phyloP scores from a whole-genome alignment of 2,888 invertebrate genomes.

The Entomobrya proxima region DNA sequence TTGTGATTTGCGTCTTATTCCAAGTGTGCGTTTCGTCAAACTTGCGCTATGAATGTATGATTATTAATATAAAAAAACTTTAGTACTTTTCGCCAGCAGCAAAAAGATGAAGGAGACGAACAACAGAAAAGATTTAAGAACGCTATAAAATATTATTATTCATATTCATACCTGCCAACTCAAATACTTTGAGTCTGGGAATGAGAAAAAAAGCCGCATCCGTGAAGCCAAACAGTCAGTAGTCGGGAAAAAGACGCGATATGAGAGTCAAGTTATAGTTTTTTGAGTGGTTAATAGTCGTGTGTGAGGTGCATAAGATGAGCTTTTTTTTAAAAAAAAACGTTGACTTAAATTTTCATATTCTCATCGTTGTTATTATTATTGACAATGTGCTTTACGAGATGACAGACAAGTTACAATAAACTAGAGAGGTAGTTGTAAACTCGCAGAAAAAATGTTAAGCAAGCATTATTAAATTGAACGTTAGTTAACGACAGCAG shows the following conservation, averaged over 20 bases:
- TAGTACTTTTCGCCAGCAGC: not conserved
- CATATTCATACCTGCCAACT: not conserved
- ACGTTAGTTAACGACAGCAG: constrained; percentile 29
- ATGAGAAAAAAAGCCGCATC: not conserved
- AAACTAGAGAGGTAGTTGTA: not conserved
- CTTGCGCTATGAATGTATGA: not conserved
- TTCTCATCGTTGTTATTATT: not conserved
- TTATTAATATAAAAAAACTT: not conserved
- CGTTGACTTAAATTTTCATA: not conserved
- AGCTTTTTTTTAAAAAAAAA: not conserved
- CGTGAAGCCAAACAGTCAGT: too few relatives aligned
- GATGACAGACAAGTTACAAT: not conserved
- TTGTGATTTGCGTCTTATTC: not conserved
- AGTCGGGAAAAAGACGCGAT: too few relatives aligned
- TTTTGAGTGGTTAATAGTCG: too few relatives aligned
- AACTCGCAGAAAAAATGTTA: not conserved
- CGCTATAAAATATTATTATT: not conserved
- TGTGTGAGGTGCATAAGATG: not conserved
- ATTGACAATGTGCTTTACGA: constrained; percentile 18
- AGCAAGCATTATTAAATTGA: not conserved
- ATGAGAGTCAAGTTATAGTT: too few relatives aligned
- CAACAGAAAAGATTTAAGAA: not conserved
- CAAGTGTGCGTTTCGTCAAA: not conserved
- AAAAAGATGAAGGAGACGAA: not conserved
- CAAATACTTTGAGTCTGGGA: not conserved